These are phyloP conservation scores for Nothobranchius furzeri DNA, from an alignment of 2,113 vertebrate genomes.

Conservation along the genomic window DNA sequence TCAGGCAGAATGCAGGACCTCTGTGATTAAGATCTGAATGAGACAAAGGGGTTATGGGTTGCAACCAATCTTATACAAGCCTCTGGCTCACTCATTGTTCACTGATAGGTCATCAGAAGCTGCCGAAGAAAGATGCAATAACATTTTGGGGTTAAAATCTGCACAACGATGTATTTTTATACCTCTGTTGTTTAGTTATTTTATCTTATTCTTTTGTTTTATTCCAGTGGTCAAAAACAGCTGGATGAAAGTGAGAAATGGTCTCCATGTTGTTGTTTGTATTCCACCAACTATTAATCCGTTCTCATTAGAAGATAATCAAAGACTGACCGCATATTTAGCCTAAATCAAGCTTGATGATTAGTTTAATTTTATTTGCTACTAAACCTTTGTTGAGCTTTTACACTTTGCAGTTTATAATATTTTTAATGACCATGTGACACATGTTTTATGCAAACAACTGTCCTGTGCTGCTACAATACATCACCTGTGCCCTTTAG, in stretches of 20 bases:
- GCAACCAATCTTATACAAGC: slow-evolving; percentile 61
- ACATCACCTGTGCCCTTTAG: slow-evolving; percentile 67
- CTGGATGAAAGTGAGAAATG: too few relatives aligned
- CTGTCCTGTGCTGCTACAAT: slow-evolving; percentile 58
- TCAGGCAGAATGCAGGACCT: slow-evolving; percentile 30
- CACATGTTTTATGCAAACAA: slow-evolving; percentile 69
- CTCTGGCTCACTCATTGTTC: slow-evolving; percentile 61
- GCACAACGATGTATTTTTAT: too few relatives aligned
- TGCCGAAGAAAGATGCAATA: slow-evolving; percentile 11
- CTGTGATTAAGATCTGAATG: slow-evolving; percentile 69
- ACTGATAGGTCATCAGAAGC: slow-evolving; percentile 71
- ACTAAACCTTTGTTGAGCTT: slow-evolving; percentile 28
- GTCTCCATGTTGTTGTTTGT: too few relatives aligned
- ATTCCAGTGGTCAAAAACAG: too few relatives aligned
- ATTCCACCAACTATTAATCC: slow-evolving; percentile 29
- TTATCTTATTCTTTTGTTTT: neutral
- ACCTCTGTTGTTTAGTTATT: neutral
- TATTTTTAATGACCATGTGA: slow-evolving; percentile 64
- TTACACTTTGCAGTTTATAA: slow-evolving; percentile 58
- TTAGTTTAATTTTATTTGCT: slow-evolving; percentile 7
- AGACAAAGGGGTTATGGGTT: slow-evolving; percentile 44
- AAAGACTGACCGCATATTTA: slow-evolving; percentile 56
- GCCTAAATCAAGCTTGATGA: slow-evolving; percentile 33
- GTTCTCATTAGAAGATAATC: slow-evolving; percentile 62
- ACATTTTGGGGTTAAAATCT: neutral